These are phyloP conservation scores for Drosophila mimica DNA, from an alignment of 2,888 invertebrate species.

Conservation along the genomic window DNA sequence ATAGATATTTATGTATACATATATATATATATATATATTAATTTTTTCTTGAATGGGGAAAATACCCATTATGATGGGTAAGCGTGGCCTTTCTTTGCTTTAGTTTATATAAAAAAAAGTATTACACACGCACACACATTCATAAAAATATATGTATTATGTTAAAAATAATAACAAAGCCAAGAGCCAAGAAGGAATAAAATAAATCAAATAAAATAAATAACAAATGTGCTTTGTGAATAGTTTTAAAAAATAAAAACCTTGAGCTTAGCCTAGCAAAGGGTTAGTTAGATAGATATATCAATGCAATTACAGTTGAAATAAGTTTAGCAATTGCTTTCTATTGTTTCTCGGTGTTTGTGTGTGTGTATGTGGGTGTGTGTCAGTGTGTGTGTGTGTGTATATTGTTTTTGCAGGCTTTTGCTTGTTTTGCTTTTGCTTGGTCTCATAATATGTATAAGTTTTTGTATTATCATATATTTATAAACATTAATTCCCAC, in stretches of 20 bases:
- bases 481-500: slow-evolving; percentile 86
- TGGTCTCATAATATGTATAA: slow-evolving; percentile 80
- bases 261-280: slow-evolving; percentile 43
- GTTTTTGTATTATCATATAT: slow-evolving; percentile 82
- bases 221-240: slow-evolving; percentile 71
- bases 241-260: slow-evolving; percentile 38
- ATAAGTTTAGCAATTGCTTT: too few relatives aligned
- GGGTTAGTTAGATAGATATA: slow-evolving; percentile 3
- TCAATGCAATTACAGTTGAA: slow-evolving; percentile 23
- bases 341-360: slow-evolving; percentile 25
- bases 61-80: slow-evolving; percentile 56
- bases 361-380: slow-evolving; percentile 6
- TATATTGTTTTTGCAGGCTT: slow-evolving; percentile 45
- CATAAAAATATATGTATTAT: slow-evolving; percentile 3
- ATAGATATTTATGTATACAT: slow-evolving; percentile 51
- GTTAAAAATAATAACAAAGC: slow-evolving; percentile 61
- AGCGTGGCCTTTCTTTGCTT: slow-evolving; percentile 54
- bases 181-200: slow-evolving; percentile 29
- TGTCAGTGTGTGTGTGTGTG: slow-evolving; percentile 27
- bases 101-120: slow-evolving; percentile 17
- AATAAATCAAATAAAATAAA: slow-evolving; percentile 54
- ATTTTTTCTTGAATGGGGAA: slow-evolving; percentile 32
- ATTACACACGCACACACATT: slow-evolving; percentile 45
- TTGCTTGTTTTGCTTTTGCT: slow-evolving; percentile 71
- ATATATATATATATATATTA: slow-evolving; percentile 14